Evolutionary conservation across 2,113 vertebrate species (phyloP), one percentile per base, ranked within the genome.

Genomic region (Lamprologus callipterus): DNA sequence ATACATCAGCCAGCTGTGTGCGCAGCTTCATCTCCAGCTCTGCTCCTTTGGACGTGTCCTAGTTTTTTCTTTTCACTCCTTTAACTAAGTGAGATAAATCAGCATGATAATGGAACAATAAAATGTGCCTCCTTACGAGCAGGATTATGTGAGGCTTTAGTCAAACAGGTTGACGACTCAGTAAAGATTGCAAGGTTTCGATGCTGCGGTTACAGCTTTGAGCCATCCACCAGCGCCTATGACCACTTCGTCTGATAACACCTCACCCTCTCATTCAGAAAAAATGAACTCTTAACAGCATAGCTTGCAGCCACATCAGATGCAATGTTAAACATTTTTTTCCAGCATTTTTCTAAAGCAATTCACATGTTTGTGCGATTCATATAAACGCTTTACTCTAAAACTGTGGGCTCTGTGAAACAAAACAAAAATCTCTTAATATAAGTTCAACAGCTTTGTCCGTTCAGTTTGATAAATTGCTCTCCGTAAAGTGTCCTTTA

Each of bases 61-160:
- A 26, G 54, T 57, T 57, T 57, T 14, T 57, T 57, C 54, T 57
- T 8, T 57, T 57, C 54, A 26, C 21, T 26, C 23, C 21, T 57
- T 57, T 57, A 57, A 57, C 54, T 57, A 57, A 57, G 12, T 57
- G 23, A 57, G 21, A 57, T 26, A 57, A 26, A 57, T 26, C 23
- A 26, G 23, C 12, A 57, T 0, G 21, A 26, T 26, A 26, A 57
- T 0, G 54, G 54, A 0, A 26, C 21, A 14, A 26, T 57, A 57
- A 8, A 26, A 14, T 2, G 54, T 26, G 54, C 4, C 54, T 26
- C 23, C 23, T 57, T 26, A 57, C 3, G 12, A 57, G 54, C 21
- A 26, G 23, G 4, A 26, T 14, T 57, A 57, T 14, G 54, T 26
- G 12, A 14, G 54, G 4, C 54, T 57, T 57, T 26, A 26, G 54